phyloP scores from a whole-genome alignment of 2,888 invertebrate genomes.

The Nipponacmea schrenckii region DNA sequence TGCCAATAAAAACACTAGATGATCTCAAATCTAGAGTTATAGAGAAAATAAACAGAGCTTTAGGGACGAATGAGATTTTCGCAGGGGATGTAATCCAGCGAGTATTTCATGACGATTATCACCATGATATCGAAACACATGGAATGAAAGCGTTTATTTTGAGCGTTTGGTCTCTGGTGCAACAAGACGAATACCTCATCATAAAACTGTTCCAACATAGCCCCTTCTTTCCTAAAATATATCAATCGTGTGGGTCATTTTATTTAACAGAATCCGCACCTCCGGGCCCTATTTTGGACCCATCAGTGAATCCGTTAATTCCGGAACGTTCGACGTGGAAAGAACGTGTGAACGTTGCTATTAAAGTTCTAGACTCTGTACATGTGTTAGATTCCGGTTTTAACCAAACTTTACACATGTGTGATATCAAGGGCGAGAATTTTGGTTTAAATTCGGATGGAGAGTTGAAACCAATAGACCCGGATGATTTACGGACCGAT shows the following conservation, averaged over 20 bases:
- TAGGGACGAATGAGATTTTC: constrained; percentile 18
- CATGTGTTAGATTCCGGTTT: constrained; percentile 73
- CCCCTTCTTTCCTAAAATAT: constrained; percentile 75
- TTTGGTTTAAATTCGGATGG: constrained; percentile 72
- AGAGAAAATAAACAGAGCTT: constrained; percentile 12
- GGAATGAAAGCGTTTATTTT: constrained; percentile 25
- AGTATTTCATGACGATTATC: constrained; percentile 27
- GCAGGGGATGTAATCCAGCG: constrained; percentile 17
- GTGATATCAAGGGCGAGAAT: constrained; percentile 77
- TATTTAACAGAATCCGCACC: constrained; percentile 76
- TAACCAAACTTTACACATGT: constrained; percentile 75
- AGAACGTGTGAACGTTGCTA: constrained; percentile 49
- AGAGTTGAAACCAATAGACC: constrained; percentile 72
- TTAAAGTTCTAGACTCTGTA: constrained; percentile 74
- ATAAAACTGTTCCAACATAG: constrained; percentile 73
- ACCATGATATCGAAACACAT: constrained; percentile 10
- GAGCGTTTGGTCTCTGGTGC: constrained; percentile 75
- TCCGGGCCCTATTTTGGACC: constrained; percentile 38
- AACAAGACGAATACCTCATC: constrained; percentile 77
- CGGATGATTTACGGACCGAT: constrained; percentile 75
- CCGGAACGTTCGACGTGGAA: constrained; percentile 44
- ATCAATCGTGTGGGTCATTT: constrained; percentile 77
- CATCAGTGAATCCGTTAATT: constrained; percentile 36
- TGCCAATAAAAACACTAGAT: no score
- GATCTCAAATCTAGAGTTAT: constrained; percentile 3